phyloP scores from a whole-genome alignment of 2,113 vertebrate species.

The Oncorhynchus clarkii region DNA sequence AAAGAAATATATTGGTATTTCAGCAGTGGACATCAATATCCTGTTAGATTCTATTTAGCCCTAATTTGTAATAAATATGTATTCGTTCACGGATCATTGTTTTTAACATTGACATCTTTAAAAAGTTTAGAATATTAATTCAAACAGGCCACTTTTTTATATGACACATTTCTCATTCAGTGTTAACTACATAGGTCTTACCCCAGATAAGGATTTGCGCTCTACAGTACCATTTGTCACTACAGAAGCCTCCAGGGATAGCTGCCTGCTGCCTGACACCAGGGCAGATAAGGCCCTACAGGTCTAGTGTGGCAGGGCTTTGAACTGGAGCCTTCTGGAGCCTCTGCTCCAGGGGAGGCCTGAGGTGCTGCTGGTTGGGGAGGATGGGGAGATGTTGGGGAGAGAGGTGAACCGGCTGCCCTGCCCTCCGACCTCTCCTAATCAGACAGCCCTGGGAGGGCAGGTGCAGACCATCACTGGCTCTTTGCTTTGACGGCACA shows the following conservation, averaged over 20 bases:
- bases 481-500: constrained; percentile 54
- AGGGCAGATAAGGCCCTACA: constrained; percentile 52
- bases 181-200: neutral
- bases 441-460: constrained; percentile 67
- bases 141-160: neutral
- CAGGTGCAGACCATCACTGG: constrained; percentile 66
- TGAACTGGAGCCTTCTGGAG: constrained; percentile 56
- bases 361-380: constrained; percentile 21
- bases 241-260: constrained; percentile 2
- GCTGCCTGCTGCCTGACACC: constrained; percentile 35
- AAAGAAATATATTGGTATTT: neutral
- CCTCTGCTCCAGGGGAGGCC: constrained; percentile 44
- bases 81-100: neutral
- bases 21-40: neutral
- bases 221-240: constrained; percentile 11
- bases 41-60: neutral
- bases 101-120: neutral
- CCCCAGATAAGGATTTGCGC: neutral
- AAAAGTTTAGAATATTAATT: neutral
- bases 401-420: constrained; percentile 59
- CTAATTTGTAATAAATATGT: neutral
- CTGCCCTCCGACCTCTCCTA: constrained; percentile 61
- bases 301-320: constrained; percentile 51
- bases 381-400: constrained; percentile 36
- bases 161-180: neutral